Evolutionary conservation across 1,140 invertebrate genomes (phyloP), one percentile per base, ranked within the genome.

Genomic region (Diorhabda sublineata): DNA sequence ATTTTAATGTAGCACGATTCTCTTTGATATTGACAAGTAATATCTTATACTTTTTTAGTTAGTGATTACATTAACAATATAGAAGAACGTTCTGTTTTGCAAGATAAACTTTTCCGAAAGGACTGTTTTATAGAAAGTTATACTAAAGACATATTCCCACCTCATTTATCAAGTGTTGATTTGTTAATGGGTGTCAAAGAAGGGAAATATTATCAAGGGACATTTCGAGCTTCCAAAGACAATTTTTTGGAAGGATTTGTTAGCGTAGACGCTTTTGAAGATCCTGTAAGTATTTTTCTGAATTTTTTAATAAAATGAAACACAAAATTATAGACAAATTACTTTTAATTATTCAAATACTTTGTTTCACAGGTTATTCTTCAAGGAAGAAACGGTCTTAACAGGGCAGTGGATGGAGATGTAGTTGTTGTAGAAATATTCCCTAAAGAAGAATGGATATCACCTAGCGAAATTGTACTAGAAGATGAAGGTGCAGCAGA

Each of bases 341-440:
- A 26, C 26, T 26, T 26, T 26, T 52, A 52, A 3, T 52, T 52
- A 3, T 8, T 52, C 6, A 67, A 6, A 45, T 45, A 4, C 44
- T 0, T 3, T 9, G n/a, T 67, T 57, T 65, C 11, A 74, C 71
- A 96, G 92, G 88, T 98, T 67, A 84, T 98, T 9, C 84, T 98
- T 47, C 95, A 97, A 90, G 97, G 97, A 5, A 85, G 91, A 66
- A 85, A 87, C 66, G 89, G 92, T 69, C 85, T 98, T 43, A 99
- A 99, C 82, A 86, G 98, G 66, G 94, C 96, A n/a, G 90, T 99
- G 3, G 93, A 99, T 82, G 96, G 95, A 43, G 98, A 99, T 82
- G 84, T 91, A 68, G 97, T 99, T 8, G 97, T 95, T 7, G 82
- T 99, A 67, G 89, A 98, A 83, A 82, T 99, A 11, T 85, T 99